Percentiles rank a stretch among this genome's conserved stretches.
Evolutionary conservation across 1,140 invertebrate species (phyloP).

Genomic region (Xylocopa sonorina): DNA sequence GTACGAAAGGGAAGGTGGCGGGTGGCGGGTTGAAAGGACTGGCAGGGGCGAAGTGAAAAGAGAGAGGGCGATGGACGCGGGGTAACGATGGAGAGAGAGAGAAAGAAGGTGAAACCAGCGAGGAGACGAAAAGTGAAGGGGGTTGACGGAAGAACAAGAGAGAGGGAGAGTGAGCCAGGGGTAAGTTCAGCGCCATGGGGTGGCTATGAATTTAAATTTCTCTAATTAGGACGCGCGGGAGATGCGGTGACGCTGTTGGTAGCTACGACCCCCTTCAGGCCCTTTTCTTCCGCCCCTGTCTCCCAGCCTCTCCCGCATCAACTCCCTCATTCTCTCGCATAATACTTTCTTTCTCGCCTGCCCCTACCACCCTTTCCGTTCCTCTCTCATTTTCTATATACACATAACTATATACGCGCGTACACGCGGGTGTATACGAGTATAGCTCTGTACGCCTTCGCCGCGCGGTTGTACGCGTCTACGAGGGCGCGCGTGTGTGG

Average conservation of each 20-base stretch:
- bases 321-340: slow-evolving; percentile 61
- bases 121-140: slow-evolving; percentile 22
- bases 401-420: not conserved
- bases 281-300: slow-evolving; percentile 56
- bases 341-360: slow-evolving; percentile 46
- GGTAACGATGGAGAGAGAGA: slow-evolving; percentile 3
- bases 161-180: slow-evolving; percentile 41
- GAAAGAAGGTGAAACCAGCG: slow-evolving; percentile 18
- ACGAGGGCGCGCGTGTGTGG: not conserved
- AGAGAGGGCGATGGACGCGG: slow-evolving; percentile 30
- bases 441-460: not conserved
- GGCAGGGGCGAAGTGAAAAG: not conserved
- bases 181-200: slow-evolving; percentile 66
- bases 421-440: not conserved
- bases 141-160: slow-evolving; percentile 20
- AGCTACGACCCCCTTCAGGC: slow-evolving; percentile 63
- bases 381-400: not conserved
- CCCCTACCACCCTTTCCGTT: slow-evolving; percentile 37
- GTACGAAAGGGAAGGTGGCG: slow-evolving; percentile 6
- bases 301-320: slow-evolving; percentile 55
- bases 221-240: slow-evolving; percentile 79
- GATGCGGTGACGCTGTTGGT: slow-evolving; percentile 72
- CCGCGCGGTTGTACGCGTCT: too few relatives aligned
- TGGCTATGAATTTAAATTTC: slow-evolving; percentile 81
- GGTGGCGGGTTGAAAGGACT: too few relatives aligned